Percentiles rank a stretch among this genome's conserved stretches.
Evolutionary conservation across 1,140 invertebrate genomes (phyloP).

Genomic region (Drosophila chauvacae): DNA sequence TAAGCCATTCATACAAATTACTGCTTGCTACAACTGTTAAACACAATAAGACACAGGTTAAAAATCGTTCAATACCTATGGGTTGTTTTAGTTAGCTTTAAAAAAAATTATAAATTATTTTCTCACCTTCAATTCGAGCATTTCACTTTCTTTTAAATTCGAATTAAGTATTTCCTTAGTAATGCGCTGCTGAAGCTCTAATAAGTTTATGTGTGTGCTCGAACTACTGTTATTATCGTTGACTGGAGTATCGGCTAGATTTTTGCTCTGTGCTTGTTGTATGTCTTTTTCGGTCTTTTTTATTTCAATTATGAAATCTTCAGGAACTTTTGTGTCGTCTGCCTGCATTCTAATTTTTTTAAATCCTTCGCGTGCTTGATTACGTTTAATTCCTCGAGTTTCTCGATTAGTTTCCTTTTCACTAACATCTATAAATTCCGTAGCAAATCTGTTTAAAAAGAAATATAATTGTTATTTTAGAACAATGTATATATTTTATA

Average conservation of each 20-base stretch:
- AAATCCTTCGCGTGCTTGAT: conserved; percentile 33
- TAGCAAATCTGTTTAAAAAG: conserved; percentile 90
- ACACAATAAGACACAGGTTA: neutral
- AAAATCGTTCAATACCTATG: neutral
- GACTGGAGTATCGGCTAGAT: neutral
- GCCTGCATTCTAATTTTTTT: conserved; percentile 48
- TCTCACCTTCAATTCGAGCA: conserved; percentile 81
- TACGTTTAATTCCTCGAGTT: conserved; percentile 61
- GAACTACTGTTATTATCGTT: conserved; percentile 18
- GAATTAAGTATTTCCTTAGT: conserved; percentile 83
- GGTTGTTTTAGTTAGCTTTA: neutral
- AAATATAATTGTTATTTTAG: neutral
- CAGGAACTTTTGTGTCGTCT: conserved; percentile 44
- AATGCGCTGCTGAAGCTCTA: conserved; percentile 80
- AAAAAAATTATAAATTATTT: neutral
- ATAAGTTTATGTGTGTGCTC: conserved; percentile 61
- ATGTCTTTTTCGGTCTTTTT: conserved; percentile 3
- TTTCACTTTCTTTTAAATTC: conserved; percentile 80
- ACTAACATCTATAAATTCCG: conserved; percentile 95
- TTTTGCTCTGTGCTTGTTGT: neutral
- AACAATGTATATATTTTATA: neutral
- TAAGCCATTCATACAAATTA: too few relatives aligned
- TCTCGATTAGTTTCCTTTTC: conserved; percentile 90
- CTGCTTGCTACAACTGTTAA: too few relatives aligned
- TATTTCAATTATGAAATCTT: neutral